Evolutionary conservation across 2,797 vertebrate genomes (phyloP), one percentile per base, ranked within the genome.

Genomic region (Florisuga fusca): DNA sequence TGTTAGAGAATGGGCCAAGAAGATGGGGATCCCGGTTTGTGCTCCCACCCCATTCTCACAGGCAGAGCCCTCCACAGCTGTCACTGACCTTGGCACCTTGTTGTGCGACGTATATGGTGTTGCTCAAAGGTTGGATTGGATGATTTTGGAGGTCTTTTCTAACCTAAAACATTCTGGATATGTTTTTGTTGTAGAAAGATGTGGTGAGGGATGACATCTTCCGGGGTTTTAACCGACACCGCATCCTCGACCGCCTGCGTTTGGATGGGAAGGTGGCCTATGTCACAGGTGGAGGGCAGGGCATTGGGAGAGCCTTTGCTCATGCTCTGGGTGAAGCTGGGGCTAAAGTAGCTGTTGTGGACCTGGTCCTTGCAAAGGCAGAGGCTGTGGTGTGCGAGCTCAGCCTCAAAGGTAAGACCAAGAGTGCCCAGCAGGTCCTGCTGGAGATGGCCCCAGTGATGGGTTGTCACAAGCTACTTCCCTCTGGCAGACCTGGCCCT

Each of bases 231-330:
- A 75, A 76, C 6, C 96, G 90, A 4, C 80, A 31, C 13, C 34
- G 71, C 89, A 97, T 98, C 71, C 97, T 98, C 14, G 98, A 98
- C 38, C 97, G 98, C 29, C 96, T 99, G 96, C 97, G 97, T 7
- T 92, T 98, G 62, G 98, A 98, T n/a, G 97, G 96, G 45, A 97
- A 97, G 95, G 98, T 98, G 61, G 98, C 98, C 43, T 98, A 98
- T 0, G 98, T 98, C 79, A 99, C 98, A 0, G 98, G 98, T 0
- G 98, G 95, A 6, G 98, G 98, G 23, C 98, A 98, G 87, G 98
- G 98, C 11, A 98, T 98, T 29, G 98, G 98, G 43, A 97, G 98
- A 87, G 98, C 97, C 6, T 98, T 99, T 20, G 98, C 98, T 43
- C 98, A 98, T 0, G 98, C 98, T 0, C 62, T 98, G 69, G 98